These are phyloP conservation scores for Meloidogyne chitwoodi DNA, from an alignment of 1,140 invertebrate species.

Conservation along the genomic window DNA sequence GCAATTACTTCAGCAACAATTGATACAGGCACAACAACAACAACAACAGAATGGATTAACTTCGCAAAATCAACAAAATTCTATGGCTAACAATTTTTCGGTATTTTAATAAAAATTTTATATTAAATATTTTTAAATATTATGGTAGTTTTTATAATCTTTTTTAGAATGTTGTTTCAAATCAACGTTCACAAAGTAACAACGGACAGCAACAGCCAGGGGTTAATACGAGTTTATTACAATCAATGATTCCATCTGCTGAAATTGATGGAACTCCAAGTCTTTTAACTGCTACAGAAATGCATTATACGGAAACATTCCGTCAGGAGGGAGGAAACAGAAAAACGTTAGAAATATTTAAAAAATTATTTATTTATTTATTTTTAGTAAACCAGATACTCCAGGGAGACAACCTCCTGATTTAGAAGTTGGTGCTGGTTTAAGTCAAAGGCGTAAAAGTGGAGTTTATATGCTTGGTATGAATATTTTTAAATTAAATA, in stretches of 20 bases:
- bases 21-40: not conserved
- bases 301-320: constrained; percentile 47
- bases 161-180: constrained; percentile 1
- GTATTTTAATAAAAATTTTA: not conserved
- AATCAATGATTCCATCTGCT: not conserved
- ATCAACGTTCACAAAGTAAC: constrained; percentile 25
- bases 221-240: not conserved
- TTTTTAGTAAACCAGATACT: not conserved
- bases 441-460: constrained; percentile 33
- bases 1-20: constrained; percentile 14
- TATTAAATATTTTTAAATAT: not conserved
- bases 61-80: not conserved
- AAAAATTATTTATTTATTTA: not conserved
- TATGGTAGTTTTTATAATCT: too few relatives aligned
- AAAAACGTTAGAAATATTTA: constrained; percentile 7
- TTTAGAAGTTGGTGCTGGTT: constrained; percentile 7
- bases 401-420: constrained; percentile 3
- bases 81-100: constrained; percentile 1
- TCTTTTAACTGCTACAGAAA: constrained; percentile 42
- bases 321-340: not conserved
- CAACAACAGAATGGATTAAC: not conserved
- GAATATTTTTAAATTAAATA: not conserved
- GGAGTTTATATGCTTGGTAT: constrained; percentile 40
- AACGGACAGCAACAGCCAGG: constrained; percentile 11
- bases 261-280: constrained; percentile 28